Conservation (phyloP, 1,140 invertebrate genomes). For the Euglossa dilemma region DNA sequence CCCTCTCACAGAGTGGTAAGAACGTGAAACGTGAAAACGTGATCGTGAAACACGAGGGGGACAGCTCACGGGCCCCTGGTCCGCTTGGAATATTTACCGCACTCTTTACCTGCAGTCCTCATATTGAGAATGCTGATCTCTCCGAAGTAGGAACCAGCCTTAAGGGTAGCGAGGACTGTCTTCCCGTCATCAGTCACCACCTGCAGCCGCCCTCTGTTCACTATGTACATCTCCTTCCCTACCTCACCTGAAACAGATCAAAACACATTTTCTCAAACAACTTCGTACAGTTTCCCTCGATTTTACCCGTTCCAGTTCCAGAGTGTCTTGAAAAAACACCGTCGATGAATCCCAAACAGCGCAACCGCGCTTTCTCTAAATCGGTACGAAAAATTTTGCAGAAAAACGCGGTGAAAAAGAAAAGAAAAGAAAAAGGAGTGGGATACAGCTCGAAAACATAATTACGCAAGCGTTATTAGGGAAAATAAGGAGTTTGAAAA, state of each 20-base stretch:
- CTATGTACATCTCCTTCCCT: slow-evolving; percentile 99
- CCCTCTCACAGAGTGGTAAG: slow-evolving; percentile 76
- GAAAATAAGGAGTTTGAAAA: no score
- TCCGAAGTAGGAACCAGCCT: slow-evolving; percentile 99
- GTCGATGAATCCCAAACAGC: no score
- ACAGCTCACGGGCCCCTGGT: slow-evolving; percentile 79
- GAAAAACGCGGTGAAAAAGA: no score
- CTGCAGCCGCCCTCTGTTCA: slow-evolving; percentile 96
- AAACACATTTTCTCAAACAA: neutral
- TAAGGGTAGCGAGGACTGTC: slow-evolving; percentile 97
- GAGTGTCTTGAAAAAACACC: no score
- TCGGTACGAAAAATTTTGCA: no score
- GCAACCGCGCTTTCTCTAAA: no score
- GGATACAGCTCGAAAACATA: no score
- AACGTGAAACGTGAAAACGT: slow-evolving; percentile 80
- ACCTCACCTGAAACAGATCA: slow-evolving; percentile 92
- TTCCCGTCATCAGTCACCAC: slow-evolving; percentile 98
- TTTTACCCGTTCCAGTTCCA: no score
- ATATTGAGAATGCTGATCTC: slow-evolving; percentile 99
- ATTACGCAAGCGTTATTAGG: no score
- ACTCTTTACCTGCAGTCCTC: slow-evolving; percentile 98
- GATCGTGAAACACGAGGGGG: slow-evolving; percentile 79
- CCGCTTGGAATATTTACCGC: slow-evolving; percentile 93
- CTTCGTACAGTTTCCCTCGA: no score
- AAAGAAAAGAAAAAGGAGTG: no score